Evolutionary conservation across 1,140 invertebrate genomes (phyloP).

Genomic region (Drosophila trapezifrons): DNA sequence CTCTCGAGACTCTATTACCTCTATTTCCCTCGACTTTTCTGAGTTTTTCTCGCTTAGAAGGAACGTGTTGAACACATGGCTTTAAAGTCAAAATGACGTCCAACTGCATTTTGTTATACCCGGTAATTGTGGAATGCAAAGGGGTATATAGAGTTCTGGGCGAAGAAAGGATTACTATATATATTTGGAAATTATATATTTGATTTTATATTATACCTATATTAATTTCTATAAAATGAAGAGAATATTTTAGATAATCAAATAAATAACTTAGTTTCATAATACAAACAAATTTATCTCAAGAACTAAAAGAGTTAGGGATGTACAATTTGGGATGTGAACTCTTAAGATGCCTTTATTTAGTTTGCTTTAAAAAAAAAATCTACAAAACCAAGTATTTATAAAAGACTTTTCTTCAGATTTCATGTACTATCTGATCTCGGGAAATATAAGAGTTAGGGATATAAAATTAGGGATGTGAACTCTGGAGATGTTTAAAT

Average conservation of each 20-base stretch:
- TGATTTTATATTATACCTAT: too few relatives aligned
- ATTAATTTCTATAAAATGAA: too few relatives aligned
- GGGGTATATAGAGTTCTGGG: neutral
- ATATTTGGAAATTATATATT: neutral
- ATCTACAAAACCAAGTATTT: too few relatives aligned
- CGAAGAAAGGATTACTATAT: neutral
- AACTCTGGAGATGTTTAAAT: too few relatives aligned
- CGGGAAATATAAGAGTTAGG: neutral
- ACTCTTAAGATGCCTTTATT: neutral
- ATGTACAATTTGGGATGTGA: neutral
- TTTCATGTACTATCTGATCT: neutral
- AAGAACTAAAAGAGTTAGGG: neutral
- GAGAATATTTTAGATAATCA: too few relatives aligned
- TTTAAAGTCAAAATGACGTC: constrained; percentile 12
- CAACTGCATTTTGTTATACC: constrained; percentile 18
- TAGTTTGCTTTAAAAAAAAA: too few relatives aligned
- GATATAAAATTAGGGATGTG: neutral
- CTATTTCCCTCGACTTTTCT: neutral
- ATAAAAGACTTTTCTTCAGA: too few relatives aligned
- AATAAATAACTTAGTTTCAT: neutral
- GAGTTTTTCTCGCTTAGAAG: neutral
- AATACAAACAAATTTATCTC: too few relatives aligned
- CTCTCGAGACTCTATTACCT: constrained; percentile 14
- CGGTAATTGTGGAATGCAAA: too few relatives aligned
- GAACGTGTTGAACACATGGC: constrained; percentile 51